Evolutionary conservation across 2,888 invertebrate species (phyloP), one percentile per base, ranked within the genome.

Genomic region (Spodoptera exigua): DNA sequence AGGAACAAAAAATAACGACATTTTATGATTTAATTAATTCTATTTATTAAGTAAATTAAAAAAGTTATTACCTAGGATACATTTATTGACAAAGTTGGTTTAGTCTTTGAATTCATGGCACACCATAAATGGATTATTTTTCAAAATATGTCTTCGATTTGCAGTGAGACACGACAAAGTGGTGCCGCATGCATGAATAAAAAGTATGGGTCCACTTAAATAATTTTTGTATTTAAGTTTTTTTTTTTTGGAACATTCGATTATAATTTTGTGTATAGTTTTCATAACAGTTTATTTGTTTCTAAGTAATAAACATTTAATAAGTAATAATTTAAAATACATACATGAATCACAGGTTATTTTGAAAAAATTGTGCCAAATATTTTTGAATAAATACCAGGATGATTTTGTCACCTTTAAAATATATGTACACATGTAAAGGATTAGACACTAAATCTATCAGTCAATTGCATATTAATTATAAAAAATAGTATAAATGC

Each of bases 391-490:
- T 53, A 47, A 47, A 67, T 77, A 71, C 74, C 64, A 61, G 66
- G 79, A 64, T 73, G 69, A 74, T 65, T 57, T 62, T 64, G 63
- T 70, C 27, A 27, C 27, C 27, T 9, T 27, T 60, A 76, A 17
- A 16, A 36, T 70, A 53, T 73, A 77, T 87, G 81, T 88, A 89
- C 85, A 89, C 74, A 72, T 76, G 77, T 82, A 79, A 80, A 82
- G 71, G 67, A 68, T 83, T 75, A 79, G 69, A 84, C 64, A 86
- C 87, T 91, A 92, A 87, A 88, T 80, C 92, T 92, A 93, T 92
- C 92, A 93, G 92, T 93, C 92, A 85, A 89, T 91, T 88, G 88
- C 80, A 84, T 85, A 81, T 84, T 81, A 79, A 83, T 76, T 79
- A 60, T 82, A 85, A 85, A 79, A 77, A 81, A 60, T 69, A 69